These are phyloP conservation scores for Chelmon rostratus DNA, from an alignment of 2,797 vertebrate genomes.

Conservation along the genomic window DNA sequence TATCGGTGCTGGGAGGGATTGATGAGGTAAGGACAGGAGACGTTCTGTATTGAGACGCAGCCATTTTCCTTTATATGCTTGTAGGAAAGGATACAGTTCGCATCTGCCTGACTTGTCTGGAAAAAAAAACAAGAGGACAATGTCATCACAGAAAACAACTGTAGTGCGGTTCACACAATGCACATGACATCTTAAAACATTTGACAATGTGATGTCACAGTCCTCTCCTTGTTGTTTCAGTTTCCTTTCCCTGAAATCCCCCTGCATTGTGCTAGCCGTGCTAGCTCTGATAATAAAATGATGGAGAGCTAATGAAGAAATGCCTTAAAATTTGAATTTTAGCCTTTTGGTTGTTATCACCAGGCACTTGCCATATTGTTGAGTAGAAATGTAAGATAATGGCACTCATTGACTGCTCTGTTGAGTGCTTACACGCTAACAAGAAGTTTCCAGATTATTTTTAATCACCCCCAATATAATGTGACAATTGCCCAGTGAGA, in stretches of 20 bases:
- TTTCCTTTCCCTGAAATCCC: slow-evolving; percentile 64
- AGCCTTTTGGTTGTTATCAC: slow-evolving; percentile 17
- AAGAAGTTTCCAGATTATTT: not conserved
- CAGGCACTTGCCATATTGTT: slow-evolving; percentile 25
- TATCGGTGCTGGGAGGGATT: not conserved
- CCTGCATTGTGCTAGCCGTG: slow-evolving; percentile 35
- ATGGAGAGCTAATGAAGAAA: not conserved
- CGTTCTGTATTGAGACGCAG: slow-evolving; percentile 64
- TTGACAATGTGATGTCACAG: slow-evolving; percentile 53
- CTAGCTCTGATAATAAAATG: slow-evolving; percentile 10
- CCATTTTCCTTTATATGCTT: slow-evolving; percentile 34
- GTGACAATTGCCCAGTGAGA: slow-evolving; percentile 30
- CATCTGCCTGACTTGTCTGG: slow-evolving; percentile 70
- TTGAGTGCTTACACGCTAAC: not conserved
- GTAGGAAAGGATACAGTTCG: slow-evolving; percentile 63
- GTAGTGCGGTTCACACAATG: not conserved
- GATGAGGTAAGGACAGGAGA: slow-evolving; percentile 43
- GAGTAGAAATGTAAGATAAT: not conserved
- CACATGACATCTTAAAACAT: not conserved
- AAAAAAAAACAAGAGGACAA: slow-evolving; percentile 59
- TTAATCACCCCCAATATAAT: not conserved
- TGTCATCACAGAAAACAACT: slow-evolving; percentile 50
- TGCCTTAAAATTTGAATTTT: slow-evolving; percentile 36
- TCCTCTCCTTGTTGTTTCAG: slow-evolving; percentile 69
- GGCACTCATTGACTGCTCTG: not conserved